A percentile compares a stretch with the other conserved stretches of the same genome.
These are phyloP conservation scores for Selene dorsalis DNA, from an alignment of 2,797 vertebrate genomes.

Conservation along the genomic window DNA sequence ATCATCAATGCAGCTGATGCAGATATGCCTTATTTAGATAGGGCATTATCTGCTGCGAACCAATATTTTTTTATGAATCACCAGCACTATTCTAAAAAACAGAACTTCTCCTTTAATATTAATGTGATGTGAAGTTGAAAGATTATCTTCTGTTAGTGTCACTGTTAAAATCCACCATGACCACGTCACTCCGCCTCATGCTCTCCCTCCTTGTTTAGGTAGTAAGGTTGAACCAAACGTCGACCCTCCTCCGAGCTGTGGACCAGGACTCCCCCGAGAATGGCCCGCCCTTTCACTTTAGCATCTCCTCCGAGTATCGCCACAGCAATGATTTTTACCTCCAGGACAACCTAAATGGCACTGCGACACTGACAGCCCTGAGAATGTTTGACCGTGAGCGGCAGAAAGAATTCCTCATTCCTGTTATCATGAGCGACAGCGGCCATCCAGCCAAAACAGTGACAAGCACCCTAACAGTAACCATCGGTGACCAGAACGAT, in stretches of 20 bases:
- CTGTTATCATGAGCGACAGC: constrained; percentile 87
- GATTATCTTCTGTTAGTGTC: neutral
- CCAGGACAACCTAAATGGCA: constrained; percentile 89
- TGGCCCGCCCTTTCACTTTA: constrained; percentile 88
- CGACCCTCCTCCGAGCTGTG: constrained; percentile 84
- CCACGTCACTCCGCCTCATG: neutral
- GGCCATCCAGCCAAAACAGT: constrained; percentile 85
- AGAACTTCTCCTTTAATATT: no score
- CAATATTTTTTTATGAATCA: no score
- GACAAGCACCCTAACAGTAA: constrained; percentile 86
- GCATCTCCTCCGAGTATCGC: constrained; percentile 81
- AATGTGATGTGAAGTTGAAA: neutral
- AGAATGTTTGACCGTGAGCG: constrained; percentile 89
- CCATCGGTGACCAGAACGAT: constrained; percentile 90
- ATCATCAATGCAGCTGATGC: no score
- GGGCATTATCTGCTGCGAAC: no score
- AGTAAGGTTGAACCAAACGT: constrained; percentile 87
- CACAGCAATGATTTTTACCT: constrained; percentile 89
- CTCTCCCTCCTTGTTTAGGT: constrained; percentile 69
- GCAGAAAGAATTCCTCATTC: constrained; percentile 87
- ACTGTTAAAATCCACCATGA: neutral
- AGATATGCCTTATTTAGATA: no score
- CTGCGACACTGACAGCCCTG: constrained; percentile 88
- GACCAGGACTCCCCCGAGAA: constrained; percentile 88
- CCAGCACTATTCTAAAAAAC: no score